A percentile compares a stretch with the other conserved stretches of the same genome.
These are phyloP conservation scores for Idaea straminata DNA, from an alignment of 2,888 invertebrate species.

Conservation along the genomic window DNA sequence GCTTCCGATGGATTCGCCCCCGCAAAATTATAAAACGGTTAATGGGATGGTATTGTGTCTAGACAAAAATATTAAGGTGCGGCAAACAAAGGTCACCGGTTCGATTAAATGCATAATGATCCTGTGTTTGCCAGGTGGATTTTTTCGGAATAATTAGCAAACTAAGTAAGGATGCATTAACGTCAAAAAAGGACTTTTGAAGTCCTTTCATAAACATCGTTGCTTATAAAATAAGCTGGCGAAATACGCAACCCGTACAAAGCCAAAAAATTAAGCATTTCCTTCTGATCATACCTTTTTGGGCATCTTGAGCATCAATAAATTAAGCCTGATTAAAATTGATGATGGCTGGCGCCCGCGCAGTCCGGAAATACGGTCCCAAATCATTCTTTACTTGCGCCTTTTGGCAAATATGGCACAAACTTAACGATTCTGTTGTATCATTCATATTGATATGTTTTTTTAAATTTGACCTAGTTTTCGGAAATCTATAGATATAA, in stretches of 20 bases:
- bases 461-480: background rate
- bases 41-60: background rate
- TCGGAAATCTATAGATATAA: background rate
- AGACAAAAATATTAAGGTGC: background rate
- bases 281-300: background rate
- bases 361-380: background rate
- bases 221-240: background rate
- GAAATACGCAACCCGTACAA: background rate
- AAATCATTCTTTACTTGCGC: background rate
- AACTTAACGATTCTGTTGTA: background rate
- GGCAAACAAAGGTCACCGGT: background rate
- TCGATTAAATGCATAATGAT: background rate
- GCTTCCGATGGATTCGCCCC: too few species aligned
- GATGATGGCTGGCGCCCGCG: background rate
- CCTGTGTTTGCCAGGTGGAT: too few species aligned
- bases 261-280: background rate
- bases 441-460: background rate
- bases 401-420: background rate
- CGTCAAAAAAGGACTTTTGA: background rate
- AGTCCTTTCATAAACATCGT: background rate
- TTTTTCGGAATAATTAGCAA: background rate
- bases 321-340: background rate
- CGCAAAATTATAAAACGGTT: background rate
- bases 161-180: background rate
- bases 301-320: background rate